phyloP scores from a whole-genome alignment of 1,140 invertebrate genomes.

The Bilobella aurantiaca region DNA sequence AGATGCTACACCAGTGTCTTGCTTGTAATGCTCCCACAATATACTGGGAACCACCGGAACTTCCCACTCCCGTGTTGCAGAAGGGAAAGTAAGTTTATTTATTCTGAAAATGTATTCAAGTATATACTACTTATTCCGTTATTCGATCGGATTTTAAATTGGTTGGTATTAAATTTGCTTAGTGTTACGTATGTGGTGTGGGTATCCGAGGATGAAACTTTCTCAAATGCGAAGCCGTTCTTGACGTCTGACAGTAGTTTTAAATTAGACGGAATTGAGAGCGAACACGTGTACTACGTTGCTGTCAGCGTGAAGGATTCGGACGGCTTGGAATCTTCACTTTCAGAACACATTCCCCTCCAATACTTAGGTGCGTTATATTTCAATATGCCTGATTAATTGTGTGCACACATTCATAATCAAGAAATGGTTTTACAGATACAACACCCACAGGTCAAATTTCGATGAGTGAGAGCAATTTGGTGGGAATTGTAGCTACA shows the following conservation, averaged over 20 bases:
- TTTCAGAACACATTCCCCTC: conserved; percentile 12
- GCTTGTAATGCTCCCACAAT: conserved; percentile 41
- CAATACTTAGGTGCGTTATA: conserved; percentile 12
- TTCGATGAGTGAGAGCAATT: conserved; percentile 10
- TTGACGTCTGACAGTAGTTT: conserved; percentile 47
- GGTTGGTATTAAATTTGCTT: conserved; percentile 32
- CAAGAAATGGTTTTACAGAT: no score
- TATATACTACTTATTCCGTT: no score
- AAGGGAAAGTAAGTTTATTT: conserved; percentile 34
- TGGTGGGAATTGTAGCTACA: conserved; percentile 40
- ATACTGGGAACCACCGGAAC: conserved; percentile 6
- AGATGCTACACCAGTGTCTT: conserved; percentile 49
- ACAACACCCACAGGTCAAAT: conserved; percentile 7
- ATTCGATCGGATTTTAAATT: background rate
- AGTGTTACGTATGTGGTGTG: conserved; percentile 55
- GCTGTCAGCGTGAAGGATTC: conserved; percentile 51
- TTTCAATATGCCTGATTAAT: background rate
- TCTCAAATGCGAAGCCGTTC: conserved; percentile 47
- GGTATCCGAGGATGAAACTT: conserved; percentile 47
- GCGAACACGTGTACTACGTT: conserved; percentile 49
- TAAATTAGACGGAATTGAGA: conserved; percentile 45
- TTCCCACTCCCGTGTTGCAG: background rate
- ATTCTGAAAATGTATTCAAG: no score
- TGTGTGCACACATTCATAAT: no score
- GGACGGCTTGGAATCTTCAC: conserved; percentile 51